Percentiles rank a stretch among this genome's conserved stretches.
These are phyloP conservation scores for Carettochelys insculpta DNA, from an alignment of 2,113 vertebrate species.

Conservation along the genomic window DNA sequence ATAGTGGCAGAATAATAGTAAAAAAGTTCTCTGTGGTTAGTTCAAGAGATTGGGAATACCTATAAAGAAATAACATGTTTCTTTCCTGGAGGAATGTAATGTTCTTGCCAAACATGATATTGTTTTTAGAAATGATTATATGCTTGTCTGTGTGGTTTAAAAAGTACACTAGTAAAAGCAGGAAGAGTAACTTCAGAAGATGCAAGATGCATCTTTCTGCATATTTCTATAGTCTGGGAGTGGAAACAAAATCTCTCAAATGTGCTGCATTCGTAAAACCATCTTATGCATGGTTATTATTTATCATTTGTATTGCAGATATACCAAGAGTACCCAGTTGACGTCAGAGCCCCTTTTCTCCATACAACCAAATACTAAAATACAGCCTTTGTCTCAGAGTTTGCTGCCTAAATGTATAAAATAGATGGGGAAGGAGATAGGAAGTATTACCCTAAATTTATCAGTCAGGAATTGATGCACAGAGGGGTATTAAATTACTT, in stretches of 20 bases:
- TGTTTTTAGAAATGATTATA: conserved; percentile 20
- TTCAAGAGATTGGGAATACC: conserved; percentile 16
- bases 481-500: not conserved
- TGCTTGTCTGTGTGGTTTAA: not conserved
- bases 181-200: not conserved
- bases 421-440: not conserved
- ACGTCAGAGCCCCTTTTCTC: not conserved
- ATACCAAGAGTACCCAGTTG: not conserved
- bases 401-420: not conserved
- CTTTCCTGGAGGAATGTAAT: not conserved
- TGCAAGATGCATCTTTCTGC: conserved; percentile 9
- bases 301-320: not conserved
- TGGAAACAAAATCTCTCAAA: not conserved
- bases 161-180: not conserved
- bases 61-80: conserved; percentile 7
- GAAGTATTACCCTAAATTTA: not conserved
- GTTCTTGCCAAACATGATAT: conserved; percentile 5
- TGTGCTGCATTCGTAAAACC: not conserved
- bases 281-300: not conserved
- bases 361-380: not conserved
- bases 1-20: conserved; percentile 20
- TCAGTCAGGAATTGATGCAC: not conserved
- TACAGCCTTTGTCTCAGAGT: not conserved
- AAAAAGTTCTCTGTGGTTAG: conserved; percentile 27
- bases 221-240: not conserved